Conservation (phyloP, 2,888 invertebrate genomes). For the Acanthococcus lagerstroemiae region DNA sequence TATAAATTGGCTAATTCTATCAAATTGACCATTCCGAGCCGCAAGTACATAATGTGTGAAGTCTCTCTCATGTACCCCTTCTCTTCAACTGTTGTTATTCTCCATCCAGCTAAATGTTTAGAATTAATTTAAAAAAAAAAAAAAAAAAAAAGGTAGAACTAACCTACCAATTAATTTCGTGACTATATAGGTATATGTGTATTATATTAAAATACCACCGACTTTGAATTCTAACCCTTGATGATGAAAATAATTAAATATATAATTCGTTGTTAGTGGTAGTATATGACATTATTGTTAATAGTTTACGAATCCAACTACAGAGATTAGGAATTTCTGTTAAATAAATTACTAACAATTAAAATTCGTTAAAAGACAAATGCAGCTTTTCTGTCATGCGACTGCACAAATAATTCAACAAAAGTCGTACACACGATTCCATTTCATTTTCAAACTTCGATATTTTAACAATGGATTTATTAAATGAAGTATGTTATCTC, state of each 20-base stretch:
- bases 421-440: too few relatives aligned
- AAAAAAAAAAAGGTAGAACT: not conserved
- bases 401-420: too few relatives aligned
- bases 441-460: too few relatives aligned
- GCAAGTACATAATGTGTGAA: not conserved
- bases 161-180: not conserved
- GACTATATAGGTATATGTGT: too few relatives aligned
- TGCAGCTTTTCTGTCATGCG: too few relatives aligned
- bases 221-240: not conserved
- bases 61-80: not conserved
- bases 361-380: too few relatives aligned
- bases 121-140: not conserved
- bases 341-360: too few relatives aligned
- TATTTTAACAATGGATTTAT: too few relatives aligned
- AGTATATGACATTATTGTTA: too few relatives aligned
- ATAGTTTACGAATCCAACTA: too few relatives aligned
- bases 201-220: not conserved
- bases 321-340: too few relatives aligned
- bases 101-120: not conserved
- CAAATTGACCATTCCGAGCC: not conserved
- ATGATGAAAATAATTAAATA: not conserved
- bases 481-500: too few relatives aligned
- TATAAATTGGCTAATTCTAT: not conserved
- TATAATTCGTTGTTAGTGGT: not conserved
- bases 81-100: not conserved